A percentile compares a stretch with the other conserved stretches of the same genome.
phyloP scores from a whole-genome alignment of 2,888 invertebrate genomes.

The Pseudococcus longispinus region DNA sequence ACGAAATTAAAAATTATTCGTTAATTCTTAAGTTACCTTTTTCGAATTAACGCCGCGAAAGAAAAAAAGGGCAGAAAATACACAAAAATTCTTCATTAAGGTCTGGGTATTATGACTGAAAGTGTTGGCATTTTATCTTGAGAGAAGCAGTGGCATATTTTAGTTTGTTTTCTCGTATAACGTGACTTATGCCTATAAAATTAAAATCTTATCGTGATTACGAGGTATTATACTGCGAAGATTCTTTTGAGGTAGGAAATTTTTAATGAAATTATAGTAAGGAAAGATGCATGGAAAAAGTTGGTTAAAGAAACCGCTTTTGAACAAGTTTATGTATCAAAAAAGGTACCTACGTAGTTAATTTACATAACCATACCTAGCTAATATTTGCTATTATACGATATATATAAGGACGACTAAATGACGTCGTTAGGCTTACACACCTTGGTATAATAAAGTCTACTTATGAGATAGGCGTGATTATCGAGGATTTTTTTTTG shows the following conservation, averaged over 20 bases:
- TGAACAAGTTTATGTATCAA: background rate
- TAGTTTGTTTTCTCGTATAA: constrained; percentile 3
- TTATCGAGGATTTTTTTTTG: background rate
- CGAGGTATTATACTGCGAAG: background rate
- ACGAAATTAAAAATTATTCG: background rate
- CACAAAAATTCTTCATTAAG: background rate
- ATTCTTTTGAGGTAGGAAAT: constrained; percentile 15
- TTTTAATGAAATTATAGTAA: constrained; percentile 10
- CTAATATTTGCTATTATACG: background rate
- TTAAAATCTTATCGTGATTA: constrained; percentile 33
- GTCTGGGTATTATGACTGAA: background rate
- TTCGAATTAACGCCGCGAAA: background rate
- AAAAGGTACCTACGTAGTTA: background rate
- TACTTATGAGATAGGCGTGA: background rate
- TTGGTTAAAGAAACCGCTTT: background rate
- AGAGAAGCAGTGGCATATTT: constrained; percentile 1
- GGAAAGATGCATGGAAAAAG: background rate
- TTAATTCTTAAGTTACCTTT: background rate
- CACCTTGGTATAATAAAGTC: background rate
- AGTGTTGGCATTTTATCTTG: background rate
- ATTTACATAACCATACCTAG: constrained; percentile 6
- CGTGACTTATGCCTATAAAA: constrained; percentile 37
- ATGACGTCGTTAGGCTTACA: background rate
- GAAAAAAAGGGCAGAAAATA: background rate
- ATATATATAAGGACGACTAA: background rate